These are phyloP conservation scores for Asteroscopus sphinx DNA, from an alignment of 2,888 invertebrate species.

Conservation along the genomic window DNA sequence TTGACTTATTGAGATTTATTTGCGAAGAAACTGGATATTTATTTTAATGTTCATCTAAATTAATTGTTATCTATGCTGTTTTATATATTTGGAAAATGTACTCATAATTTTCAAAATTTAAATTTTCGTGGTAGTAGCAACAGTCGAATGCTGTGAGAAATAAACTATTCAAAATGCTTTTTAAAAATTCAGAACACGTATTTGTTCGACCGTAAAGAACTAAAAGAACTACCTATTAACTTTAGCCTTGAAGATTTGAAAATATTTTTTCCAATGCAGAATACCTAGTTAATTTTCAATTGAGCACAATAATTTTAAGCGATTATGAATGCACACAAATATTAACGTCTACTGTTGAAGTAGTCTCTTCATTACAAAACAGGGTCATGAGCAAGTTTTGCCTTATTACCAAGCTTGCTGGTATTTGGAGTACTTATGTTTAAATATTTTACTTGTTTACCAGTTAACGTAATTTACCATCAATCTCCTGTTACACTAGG, in stretches of 20 bases:
- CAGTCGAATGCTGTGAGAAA: not conserved
- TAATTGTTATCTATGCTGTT: constrained; percentile 15
- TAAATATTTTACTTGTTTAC: too few relatives aligned
- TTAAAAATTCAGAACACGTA: not conserved
- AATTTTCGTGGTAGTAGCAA: too few relatives aligned
- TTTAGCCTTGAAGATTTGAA: constrained; percentile 19
- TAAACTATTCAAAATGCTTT: not conserved
- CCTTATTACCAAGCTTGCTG: too few relatives aligned
- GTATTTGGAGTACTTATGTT: too few relatives aligned
- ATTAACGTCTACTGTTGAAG: not conserved
- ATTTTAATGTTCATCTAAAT: constrained; percentile 36
- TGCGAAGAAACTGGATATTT: constrained; percentile 27
- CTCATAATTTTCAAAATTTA: too few relatives aligned
- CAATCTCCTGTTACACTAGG: too few relatives aligned
- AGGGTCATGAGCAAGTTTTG: too few relatives aligned
- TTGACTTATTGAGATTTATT: constrained; percentile 46
- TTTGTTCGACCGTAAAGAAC: constrained; percentile 8
- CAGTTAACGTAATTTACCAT: too few relatives aligned
- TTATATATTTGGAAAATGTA: too few relatives aligned
- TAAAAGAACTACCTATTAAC: constrained; percentile 13
- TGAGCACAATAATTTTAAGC: not conserved
- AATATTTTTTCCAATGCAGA: constrained; percentile 1
- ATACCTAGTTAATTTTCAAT: too few relatives aligned
- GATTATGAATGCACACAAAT: not conserved
- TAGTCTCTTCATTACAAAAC: too few relatives aligned